phyloP scores from a whole-genome alignment of 2,113 vertebrate species.

The Xerus inauris region DNA sequence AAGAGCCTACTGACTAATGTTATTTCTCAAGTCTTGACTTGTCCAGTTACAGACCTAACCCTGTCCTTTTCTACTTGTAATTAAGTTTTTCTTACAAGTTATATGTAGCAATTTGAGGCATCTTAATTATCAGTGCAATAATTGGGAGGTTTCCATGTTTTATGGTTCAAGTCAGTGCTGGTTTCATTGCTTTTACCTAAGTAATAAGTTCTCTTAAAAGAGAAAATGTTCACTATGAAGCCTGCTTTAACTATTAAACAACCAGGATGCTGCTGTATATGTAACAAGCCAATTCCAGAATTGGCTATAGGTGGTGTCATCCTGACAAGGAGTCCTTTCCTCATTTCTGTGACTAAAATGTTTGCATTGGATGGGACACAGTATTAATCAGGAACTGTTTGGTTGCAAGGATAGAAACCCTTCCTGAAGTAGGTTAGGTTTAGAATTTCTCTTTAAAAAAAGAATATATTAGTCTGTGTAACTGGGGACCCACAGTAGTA shows the following conservation, averaged over 20 bases:
- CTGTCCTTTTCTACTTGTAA: conserved; percentile 73
- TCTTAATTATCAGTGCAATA: conserved; percentile 77
- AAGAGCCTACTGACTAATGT: conserved; percentile 19
- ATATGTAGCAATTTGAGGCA: conserved; percentile 70
- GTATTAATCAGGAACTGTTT: not conserved
- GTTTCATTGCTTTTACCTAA: conserved; percentile 71
- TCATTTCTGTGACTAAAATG: not conserved
- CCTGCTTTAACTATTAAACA: conserved; percentile 13
- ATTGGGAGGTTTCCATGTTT: conserved; percentile 69
- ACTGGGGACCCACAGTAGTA: not conserved
- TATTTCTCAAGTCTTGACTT: conserved; percentile 70
- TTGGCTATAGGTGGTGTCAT: not conserved
- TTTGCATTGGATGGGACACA: not conserved
- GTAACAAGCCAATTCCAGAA: not conserved
- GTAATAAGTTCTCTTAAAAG: conserved; percentile 49
- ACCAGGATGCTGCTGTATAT: not conserved
- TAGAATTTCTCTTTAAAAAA: not conserved
- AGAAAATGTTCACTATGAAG: not conserved
- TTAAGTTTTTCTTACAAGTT: conserved; percentile 72
- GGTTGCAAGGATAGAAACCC: not conserved
- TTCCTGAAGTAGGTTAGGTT: not conserved
- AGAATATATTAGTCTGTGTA: not conserved
- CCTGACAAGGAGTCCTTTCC: not conserved
- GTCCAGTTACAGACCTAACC: conserved; percentile 56
- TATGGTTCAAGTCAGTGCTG: conserved; percentile 71